Percentiles rank a stretch among this genome's conserved stretches.
phyloP scores from a whole-genome alignment of 2,888 invertebrate genomes.

The Lithophane ornitopus region DNA sequence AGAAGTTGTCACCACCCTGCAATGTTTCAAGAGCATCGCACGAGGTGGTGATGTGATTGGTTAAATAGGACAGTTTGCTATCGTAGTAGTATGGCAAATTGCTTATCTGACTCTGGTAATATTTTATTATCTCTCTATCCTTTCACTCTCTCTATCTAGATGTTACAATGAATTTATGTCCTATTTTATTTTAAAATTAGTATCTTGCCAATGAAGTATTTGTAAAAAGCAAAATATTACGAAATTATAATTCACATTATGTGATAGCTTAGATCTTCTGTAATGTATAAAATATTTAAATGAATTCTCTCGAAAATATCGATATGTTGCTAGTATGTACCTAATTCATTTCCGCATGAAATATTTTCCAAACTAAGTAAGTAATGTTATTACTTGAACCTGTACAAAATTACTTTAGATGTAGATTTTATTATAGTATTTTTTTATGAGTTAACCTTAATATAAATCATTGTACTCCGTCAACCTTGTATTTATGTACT shows the following conservation, averaged over 20 bases:
- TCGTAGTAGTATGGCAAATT: conserved; percentile 87
- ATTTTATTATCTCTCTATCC: conserved; percentile 84
- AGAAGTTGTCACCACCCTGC: conserved; percentile 82
- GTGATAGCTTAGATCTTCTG: conserved; percentile 89
- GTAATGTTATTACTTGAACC: conserved; percentile 74
- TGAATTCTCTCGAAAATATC: conserved; percentile 76
- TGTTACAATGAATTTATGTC: conserved; percentile 83
- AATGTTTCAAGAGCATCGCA: conserved; percentile 85
- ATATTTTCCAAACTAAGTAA: conserved; percentile 66
- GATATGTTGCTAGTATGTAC: conserved; percentile 75
- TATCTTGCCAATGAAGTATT: conserved; percentile 90
- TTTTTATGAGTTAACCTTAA: conserved; percentile 85
- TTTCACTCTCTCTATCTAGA: conserved; percentile 86
- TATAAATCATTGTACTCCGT: conserved; percentile 80
- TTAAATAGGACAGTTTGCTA: conserved; percentile 82
- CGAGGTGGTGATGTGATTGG: conserved; percentile 78
- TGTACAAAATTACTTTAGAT: conserved; percentile 87
- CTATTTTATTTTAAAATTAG: conserved; percentile 77
- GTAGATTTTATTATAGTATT: conserved; percentile 81
- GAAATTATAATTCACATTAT: conserved; percentile 83
- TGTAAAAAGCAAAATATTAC: conserved; percentile 81
- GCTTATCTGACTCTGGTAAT: conserved; percentile 81
- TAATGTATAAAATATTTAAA: conserved; percentile 78
- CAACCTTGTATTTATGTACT: conserved; percentile 85
- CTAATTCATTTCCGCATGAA: conserved; percentile 76